Conservation (phyloP, 2,113 vertebrate genomes). For the Nibea coibor region DNA sequence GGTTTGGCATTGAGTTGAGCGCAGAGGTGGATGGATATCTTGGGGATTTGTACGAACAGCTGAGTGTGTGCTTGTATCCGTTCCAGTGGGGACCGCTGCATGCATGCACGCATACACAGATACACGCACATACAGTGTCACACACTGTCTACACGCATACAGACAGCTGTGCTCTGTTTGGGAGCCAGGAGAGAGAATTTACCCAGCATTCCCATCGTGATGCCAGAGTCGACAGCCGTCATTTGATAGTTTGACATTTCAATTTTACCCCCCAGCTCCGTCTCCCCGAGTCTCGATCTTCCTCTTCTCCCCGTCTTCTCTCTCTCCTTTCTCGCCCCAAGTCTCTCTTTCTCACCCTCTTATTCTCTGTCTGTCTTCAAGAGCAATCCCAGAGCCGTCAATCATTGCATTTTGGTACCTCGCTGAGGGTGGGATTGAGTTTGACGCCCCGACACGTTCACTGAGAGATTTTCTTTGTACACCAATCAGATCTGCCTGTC, state of each 20-base stretch:
- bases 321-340: slow-evolving; percentile 9
- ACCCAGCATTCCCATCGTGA: slow-evolving; percentile 65
- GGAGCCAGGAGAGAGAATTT: slow-evolving; percentile 64
- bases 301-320: slow-evolving; percentile 8
- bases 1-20: slow-evolving; percentile 31
- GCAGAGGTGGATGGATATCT: not conserved
- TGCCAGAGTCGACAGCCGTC: slow-evolving; percentile 67
- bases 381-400: slow-evolving; percentile 77
- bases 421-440: slow-evolving; percentile 71
- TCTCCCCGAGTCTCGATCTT: slow-evolving; percentile 25
- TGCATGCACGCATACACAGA: slow-evolving; percentile 3
- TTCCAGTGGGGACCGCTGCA: slow-evolving; percentile 16
- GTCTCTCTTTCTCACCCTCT: slow-evolving; percentile 50
- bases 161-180: slow-evolving; percentile 66
- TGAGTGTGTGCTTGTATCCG: slow-evolving; percentile 50
- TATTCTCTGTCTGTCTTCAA: slow-evolving; percentile 57
- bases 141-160: slow-evolving; percentile 1
- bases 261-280: slow-evolving; percentile 68
- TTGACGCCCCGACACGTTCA: slow-evolving; percentile 68
- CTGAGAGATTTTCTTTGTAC: slow-evolving; percentile 77
- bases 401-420: slow-evolving; percentile 73
- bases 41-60: slow-evolving; percentile 59
- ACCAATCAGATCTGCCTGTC: slow-evolving; percentile 77
- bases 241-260: slow-evolving; percentile 81
- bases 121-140: slow-evolving; percentile 24